Base-by-base conservation (phyloP, 2,113 vertebrate species). In the Colius striatus region DNA sequence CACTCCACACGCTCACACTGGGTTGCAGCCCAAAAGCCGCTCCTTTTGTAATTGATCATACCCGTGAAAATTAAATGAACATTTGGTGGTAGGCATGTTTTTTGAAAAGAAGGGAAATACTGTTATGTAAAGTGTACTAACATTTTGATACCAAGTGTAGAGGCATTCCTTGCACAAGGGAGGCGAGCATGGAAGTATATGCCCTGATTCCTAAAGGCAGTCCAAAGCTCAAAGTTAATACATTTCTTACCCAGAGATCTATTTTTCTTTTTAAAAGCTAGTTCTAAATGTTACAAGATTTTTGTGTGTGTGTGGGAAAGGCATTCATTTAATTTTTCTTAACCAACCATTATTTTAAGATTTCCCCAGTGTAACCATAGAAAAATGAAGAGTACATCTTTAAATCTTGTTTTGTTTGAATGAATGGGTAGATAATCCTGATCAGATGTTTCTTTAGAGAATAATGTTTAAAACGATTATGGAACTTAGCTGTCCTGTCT, bases 361-460 rank as follows among this genome's bases (percentile, higher is more conserved):
- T 94, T 94, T 87, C 95, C 73, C 77, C 51, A 77, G 68, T 82
- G 84, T 78, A 97, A 82, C 95, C 87, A 97, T 84, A 95, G 94
- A 94, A 96, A 94, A 98, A 97, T 86, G 84, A 97, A 96, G 81
- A 93, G 70, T 97, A 93, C 45, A 18, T 97, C 93, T 97, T 98
- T 96, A 97, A 97, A 96, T 96, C 92, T 97, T 94, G 83, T 96
- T 98, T 96, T 95, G 92, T 95, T 96, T 97, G 95, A 98, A 91
- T 96, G 96, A 97, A 95, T 90, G 94, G 91, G 80, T 94, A 88
- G 95, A 96, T 98, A 98, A 98, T 97, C 96, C 95, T 81, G 74
- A 95, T 98, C 97, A 98, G 97, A 98, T 97, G 97, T 98, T 97
- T 95, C 95, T 97, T 96, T 93, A 94, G 94, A 97, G 90, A 97